Conservation (phyloP, 2,797 vertebrate genomes). For the Glossophaga mutica region DNA sequence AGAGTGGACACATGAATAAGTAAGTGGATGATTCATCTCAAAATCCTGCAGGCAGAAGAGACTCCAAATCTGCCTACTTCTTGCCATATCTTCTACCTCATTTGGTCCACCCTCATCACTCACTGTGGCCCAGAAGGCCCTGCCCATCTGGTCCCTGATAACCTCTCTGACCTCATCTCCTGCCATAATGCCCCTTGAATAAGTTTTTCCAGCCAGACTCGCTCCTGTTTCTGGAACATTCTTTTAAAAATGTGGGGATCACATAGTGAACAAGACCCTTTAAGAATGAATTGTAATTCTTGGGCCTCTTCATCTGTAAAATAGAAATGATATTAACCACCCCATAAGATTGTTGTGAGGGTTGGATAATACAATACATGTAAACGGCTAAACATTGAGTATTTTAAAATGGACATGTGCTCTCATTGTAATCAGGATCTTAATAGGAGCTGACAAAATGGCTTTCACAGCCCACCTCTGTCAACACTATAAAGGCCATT, state of each 20-base stretch:
- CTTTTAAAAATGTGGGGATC: background rate
- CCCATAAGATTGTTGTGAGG: conserved; percentile 8
- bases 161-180: background rate
- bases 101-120: background rate
- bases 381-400: conserved; percentile 10
- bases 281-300: conserved; percentile 24
- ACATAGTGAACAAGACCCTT: background rate
- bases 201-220: background rate
- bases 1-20: conserved; percentile 37
- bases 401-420: conserved; percentile 5
- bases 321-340: conserved; percentile 9
- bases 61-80: background rate
- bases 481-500: background rate
- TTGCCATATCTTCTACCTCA: background rate
- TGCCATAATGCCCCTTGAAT: background rate
- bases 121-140: background rate
- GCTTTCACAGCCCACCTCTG: background rate
- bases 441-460: background rate
- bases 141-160: background rate
- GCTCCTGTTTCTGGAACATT: conserved; percentile 24
- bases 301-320: conserved; percentile 28
- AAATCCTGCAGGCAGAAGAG: conserved; percentile 37
- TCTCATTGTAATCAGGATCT: conserved; percentile 43
- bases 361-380: background rate
- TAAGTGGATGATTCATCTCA: conserved; percentile 2